phyloP scores from a whole-genome alignment of 1,140 invertebrate species.

The Procambarus virginalis region DNA sequence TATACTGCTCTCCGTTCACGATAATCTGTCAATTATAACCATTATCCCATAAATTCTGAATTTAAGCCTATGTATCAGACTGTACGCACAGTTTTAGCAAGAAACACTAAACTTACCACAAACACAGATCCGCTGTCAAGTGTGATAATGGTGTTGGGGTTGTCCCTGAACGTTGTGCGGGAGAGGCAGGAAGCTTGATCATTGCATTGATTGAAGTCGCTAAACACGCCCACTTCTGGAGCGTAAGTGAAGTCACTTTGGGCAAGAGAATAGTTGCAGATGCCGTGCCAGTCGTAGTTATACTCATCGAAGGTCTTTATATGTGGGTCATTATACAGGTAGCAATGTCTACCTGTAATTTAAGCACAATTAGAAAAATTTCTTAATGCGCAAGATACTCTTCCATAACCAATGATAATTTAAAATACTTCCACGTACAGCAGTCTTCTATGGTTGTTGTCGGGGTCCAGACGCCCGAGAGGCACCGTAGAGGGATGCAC shows the following conservation, averaged over 20 bases:
- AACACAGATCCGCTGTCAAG: background rate
- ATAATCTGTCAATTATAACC: background rate
- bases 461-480: background rate
- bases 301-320: background rate
- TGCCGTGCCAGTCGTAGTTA: slow-evolving; percentile 27
- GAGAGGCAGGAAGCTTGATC: background rate
- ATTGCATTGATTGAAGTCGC: background rate
- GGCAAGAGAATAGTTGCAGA: slow-evolving; percentile 28
- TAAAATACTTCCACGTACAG: background rate
- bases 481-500: background rate
- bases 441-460: background rate
- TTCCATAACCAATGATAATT: background rate
- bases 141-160: background rate
- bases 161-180: slow-evolving; percentile 1
- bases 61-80: no score
- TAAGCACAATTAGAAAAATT: background rate
- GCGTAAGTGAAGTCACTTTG: background rate
- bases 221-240: slow-evolving; percentile 10
- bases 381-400: no score
- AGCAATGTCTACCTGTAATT: background rate
- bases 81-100: no score
- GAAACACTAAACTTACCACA: background rate
- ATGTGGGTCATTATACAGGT: slow-evolving; percentile 20
- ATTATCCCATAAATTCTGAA: background rate
- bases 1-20: background rate